Base-by-base conservation (phyloP, 2,888 invertebrate genomes). In the Phrixothrix hirtus region DNA sequence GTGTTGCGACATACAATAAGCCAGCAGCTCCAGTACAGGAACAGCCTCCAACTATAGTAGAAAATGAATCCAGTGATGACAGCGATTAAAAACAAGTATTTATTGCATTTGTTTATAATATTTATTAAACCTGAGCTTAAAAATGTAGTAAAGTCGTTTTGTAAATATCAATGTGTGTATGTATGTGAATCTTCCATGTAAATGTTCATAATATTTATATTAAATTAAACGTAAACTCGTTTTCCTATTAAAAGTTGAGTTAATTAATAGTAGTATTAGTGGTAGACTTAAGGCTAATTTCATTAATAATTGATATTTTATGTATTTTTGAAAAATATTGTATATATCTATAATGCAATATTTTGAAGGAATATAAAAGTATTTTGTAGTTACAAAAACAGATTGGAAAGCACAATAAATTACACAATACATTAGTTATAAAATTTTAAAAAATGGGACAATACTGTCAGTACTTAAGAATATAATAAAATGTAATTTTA, bases 1-100 rank as follows among this genome's bases (percentile, higher is more conserved):
- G 84, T 45, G 78, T 83, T 34, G 87, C 87, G 31, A 85, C 86
- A 3, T 76, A 78, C 11, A 55, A 74, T 60, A 64, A 78, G 71
- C 68, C 75, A 31, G 67, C 73, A 17, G 10, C 75, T 78, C 13
- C 71, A 1, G 73, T 61, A 21, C 69, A 67, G 57, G 62, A 67
- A 34, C 69, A 70, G 61, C 69, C 73, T 12, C 63, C 69, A 14
- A 68, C 75, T 29, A 68, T 71, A 37, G 68, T 67, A 31, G 69
- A 71, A 64, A 75, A 73, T 16, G 75, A 75, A 26, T 75, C 75
- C 1, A 76, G 76, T 60, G 77, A 77, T n/a, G 78, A 78, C 64
- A 77, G 77, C 55, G 79, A 79, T 61, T 78, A 74, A 71, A 43
- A 9, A 2, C 9, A n/a, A n/a, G n/a, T 9, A 17, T 11, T 12